Conservation (phyloP, 2,113 vertebrate genomes). For the Melanocharis versteri region DNA sequence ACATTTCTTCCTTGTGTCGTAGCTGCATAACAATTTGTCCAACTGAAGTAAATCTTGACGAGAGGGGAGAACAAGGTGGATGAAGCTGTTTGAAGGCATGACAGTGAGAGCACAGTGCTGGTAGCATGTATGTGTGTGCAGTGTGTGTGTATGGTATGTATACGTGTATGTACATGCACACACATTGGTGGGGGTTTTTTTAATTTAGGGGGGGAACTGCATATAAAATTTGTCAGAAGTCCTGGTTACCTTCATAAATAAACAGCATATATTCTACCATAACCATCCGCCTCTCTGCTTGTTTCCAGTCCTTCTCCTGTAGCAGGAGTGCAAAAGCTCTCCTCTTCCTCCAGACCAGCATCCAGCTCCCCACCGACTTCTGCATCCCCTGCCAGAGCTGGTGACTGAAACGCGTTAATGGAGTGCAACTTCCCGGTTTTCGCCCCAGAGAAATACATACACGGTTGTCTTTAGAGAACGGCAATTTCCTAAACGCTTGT, state of each 20-base stretch:
- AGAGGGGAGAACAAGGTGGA: background rate
- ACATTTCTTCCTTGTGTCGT: background rate
- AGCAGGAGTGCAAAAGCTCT: background rate
- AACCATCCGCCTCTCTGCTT: background rate
- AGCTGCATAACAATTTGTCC: background rate
- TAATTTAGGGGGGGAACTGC: background rate
- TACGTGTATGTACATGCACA: conserved; percentile 29
- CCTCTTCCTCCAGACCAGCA: background rate
- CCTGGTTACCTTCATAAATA: conserved; percentile 66
- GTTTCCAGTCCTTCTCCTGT: background rate
- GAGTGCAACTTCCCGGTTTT: background rate
- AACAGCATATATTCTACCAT: conserved; percentile 57
- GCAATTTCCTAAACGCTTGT: background rate
- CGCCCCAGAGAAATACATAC: background rate
- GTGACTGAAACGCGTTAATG: background rate
- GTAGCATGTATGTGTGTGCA: background rate
- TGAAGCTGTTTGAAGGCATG: background rate
- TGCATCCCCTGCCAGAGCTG: background rate
- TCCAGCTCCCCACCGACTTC: background rate
- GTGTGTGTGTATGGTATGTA: conserved; percentile 35
- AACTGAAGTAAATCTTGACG: background rate
- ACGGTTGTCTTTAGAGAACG: background rate
- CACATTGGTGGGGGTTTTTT: background rate
- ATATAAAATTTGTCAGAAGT: conserved; percentile 40
- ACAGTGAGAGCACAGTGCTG: background rate